These are phyloP conservation scores for Ceratitis capitata DNA, from an alignment of 1,140 invertebrate genomes.

Conservation along the genomic window DNA sequence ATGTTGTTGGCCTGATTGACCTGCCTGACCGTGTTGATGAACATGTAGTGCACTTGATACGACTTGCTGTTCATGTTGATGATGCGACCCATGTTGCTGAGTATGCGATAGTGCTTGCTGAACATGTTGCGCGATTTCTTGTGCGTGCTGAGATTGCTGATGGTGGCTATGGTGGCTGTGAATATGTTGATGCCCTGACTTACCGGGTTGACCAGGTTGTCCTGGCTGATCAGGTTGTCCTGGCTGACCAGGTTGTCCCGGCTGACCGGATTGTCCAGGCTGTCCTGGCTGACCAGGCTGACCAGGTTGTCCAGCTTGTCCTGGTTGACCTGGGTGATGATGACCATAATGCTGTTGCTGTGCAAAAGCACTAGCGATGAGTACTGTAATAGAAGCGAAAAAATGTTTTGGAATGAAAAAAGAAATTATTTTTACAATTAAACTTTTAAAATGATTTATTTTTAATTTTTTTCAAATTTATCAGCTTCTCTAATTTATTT, in stretches of 20 bases:
- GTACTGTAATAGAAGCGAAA: not conserved
- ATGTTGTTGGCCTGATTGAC: not conserved
- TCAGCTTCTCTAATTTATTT: not conserved
- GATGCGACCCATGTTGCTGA: constrained; percentile 30
- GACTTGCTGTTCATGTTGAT: constrained; percentile 9
- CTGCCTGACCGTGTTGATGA: not conserved
- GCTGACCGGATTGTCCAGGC: not conserved
- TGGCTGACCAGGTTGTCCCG: not conserved
- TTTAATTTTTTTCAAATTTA: not conserved
- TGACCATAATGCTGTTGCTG: not conserved
- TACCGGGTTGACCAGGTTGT: not conserved
- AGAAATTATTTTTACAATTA: not conserved
- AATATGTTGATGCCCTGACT: not conserved
- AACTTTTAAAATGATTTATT: not conserved
- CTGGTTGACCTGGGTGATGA: not conserved
- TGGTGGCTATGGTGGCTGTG: not conserved
- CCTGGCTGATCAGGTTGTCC: not conserved
- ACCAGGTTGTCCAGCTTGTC: not conserved
- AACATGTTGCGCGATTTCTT: constrained; percentile 36
- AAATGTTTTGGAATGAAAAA: not conserved
- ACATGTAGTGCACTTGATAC: not conserved
- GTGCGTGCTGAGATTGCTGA: not conserved
- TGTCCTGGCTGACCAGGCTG: not conserved
- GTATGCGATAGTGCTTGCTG: constrained; percentile 6
- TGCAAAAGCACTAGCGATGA: not conserved